Percentiles rank a stretch among this genome's conserved stretches.
Conservation (phyloP, 2,888 invertebrate species). For the Anaspis maculata region DNA sequence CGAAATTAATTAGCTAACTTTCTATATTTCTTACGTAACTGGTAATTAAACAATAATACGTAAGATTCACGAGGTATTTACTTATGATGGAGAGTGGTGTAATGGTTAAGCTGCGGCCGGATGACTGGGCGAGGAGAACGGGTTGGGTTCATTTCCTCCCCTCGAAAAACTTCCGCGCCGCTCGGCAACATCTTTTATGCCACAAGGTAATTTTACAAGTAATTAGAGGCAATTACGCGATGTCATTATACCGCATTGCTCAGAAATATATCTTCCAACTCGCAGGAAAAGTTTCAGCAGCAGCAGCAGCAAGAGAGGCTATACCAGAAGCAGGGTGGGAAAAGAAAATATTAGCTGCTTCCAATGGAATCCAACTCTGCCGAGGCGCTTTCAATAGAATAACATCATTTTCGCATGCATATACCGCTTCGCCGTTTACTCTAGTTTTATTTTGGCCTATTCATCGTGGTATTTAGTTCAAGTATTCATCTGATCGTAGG, state of each 20-base stretch:
- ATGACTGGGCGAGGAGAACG: constrained; percentile 17
- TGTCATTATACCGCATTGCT: constrained; percentile 41
- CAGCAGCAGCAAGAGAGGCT: too few species aligned
- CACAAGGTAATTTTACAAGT: constrained; percentile 47
- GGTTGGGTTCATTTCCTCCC: constrained; percentile 38
- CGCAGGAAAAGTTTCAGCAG: constrained; percentile 29
- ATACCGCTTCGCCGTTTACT: too few species aligned
- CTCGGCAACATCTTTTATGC: constrained; percentile 41
- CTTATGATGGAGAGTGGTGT: constrained; percentile 19
- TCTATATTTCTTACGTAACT: constrained; percentile 36
- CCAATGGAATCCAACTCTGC: too few species aligned
- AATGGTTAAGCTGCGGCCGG: constrained; percentile 11
- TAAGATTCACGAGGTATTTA: constrained; percentile 31
- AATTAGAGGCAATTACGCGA: constrained; percentile 46
- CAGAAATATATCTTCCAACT: constrained; percentile 39
- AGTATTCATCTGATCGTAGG: too few species aligned
- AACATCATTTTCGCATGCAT: too few species aligned
- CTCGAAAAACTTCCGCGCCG: constrained; percentile 34
- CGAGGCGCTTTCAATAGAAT: too few species aligned
- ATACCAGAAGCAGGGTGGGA: constrained; percentile 20
- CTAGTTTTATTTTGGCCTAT: too few species aligned
- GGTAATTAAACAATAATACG: constrained; percentile 42
- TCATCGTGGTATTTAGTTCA: too few species aligned
- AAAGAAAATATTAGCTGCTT: constrained; percentile 32
- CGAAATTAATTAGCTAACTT: constrained; percentile 35